phyloP scores from a whole-genome alignment of 1,140 invertebrate genomes.

The Panonychus citri region DNA sequence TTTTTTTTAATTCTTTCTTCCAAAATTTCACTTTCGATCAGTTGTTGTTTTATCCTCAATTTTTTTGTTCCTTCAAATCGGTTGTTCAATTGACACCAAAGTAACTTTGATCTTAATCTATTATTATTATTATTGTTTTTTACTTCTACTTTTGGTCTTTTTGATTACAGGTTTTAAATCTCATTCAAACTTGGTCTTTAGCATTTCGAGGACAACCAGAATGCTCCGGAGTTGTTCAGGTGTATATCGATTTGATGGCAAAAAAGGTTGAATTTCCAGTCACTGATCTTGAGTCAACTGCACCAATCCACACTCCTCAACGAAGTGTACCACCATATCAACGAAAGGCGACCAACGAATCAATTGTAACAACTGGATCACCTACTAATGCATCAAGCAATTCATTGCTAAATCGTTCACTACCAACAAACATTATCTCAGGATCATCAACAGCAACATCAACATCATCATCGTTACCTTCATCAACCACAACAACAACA shows the following conservation, averaged over 20 bases:
- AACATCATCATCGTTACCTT: neutral
- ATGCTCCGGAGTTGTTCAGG: conserved; percentile 65
- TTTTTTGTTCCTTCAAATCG: too few relatives aligned
- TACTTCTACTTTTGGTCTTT: too few relatives aligned
- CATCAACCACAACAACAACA: conserved; percentile 19
- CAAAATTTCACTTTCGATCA: too few relatives aligned
- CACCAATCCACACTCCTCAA: conserved; percentile 87
- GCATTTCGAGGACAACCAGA: conserved; percentile 76
- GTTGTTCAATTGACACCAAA: too few relatives aligned
- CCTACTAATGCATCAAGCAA: neutral
- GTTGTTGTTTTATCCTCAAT: too few relatives aligned
- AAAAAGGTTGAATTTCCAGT: conserved; percentile 97
- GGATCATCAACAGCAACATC: neutral
- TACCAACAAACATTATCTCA: neutral
- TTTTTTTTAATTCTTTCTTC: neutral
- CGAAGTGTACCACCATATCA: conserved; percentile 26
- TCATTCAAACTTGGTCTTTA: conserved; percentile 66
- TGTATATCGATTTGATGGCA: conserved; percentile 74
- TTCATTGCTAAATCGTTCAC: neutral
- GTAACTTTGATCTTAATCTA: too few relatives aligned
- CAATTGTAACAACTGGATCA: neutral
- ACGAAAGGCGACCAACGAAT: neutral
- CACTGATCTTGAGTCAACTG: conserved; percentile 78
- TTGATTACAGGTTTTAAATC: conserved; percentile 11
- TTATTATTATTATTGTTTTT: too few relatives aligned